These are phyloP conservation scores for Parauchenoglanis ngamensis DNA, from an alignment of 2,797 vertebrate genomes.

Conservation along the genomic window DNA sequence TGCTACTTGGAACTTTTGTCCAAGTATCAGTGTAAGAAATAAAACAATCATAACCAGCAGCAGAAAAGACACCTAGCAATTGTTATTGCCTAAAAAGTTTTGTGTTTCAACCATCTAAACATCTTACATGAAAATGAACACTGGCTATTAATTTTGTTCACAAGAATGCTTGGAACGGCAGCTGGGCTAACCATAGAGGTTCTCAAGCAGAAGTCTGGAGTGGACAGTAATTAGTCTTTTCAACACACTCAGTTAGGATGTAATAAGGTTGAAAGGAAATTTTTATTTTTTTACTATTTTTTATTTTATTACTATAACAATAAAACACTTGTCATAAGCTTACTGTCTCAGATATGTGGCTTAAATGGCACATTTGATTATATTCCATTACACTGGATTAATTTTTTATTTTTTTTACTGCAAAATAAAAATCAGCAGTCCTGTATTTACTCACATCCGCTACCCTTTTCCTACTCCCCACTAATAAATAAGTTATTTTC, in stretches of 20 bases:
- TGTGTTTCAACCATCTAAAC: too few species aligned
- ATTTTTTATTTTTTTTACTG: neutral
- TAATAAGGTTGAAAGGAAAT: constrained; percentile 20
- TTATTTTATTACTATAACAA: too few species aligned
- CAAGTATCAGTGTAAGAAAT: neutral
- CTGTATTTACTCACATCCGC: constrained; percentile 15
- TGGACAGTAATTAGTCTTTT: constrained; percentile 52
- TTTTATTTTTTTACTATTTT: too few species aligned
- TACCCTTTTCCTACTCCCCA: neutral
- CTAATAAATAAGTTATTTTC: constrained; percentile 40
- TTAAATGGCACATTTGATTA: constrained; percentile 23
- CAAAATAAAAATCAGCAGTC: neutral
- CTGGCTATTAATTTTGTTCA: constrained; percentile 54
- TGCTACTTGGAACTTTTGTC: neutral
- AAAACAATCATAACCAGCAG: neutral
- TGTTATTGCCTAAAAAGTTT: neutral
- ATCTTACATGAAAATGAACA: constrained; percentile 14
- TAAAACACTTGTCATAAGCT: constrained; percentile 14
- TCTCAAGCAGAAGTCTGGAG: constrained; percentile 44
- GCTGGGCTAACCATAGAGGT: constrained; percentile 42
- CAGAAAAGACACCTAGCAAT: neutral
- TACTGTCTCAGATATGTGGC: constrained; percentile 34
- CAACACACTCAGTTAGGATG: constrained; percentile 41
- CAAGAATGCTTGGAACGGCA: constrained; percentile 57
- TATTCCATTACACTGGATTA: constrained; percentile 11